phyloP scores from a whole-genome alignment of 1,140 invertebrate species.

The Steinernema feltiae region DNA sequence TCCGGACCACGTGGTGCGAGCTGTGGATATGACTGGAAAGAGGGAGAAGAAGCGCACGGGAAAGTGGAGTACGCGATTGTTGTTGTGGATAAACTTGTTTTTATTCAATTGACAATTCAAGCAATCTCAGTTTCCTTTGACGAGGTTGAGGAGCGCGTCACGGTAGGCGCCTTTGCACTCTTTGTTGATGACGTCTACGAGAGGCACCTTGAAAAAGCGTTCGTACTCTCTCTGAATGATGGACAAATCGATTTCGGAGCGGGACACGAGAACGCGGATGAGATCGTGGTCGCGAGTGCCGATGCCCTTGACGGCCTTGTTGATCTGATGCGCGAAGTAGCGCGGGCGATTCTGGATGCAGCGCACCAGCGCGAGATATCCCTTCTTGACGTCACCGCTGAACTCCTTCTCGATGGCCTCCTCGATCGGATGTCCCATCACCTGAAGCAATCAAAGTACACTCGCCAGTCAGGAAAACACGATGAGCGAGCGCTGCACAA shows the following conservation, averaged over 20 bases:
- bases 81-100: no score
- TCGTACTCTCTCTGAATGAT: slow-evolving; percentile 55
- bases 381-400: slow-evolving; percentile 74
- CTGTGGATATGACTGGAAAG: not conserved
- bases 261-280: slow-evolving; percentile 53
- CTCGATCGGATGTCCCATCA: slow-evolving; percentile 72
- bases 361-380: slow-evolving; percentile 69
- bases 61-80: not conserved
- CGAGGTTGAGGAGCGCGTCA: slow-evolving; percentile 25
- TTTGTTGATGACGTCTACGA: slow-evolving; percentile 44
- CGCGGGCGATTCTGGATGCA: slow-evolving; percentile 20
- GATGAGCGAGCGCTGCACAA: no score
- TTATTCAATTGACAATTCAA: no score
- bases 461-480: no score
- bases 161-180: slow-evolving; percentile 36
- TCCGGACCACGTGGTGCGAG: no score
- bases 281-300: slow-evolving; percentile 58
- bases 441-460: no score
- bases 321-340: slow-evolving; percentile 72
- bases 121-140: slow-evolving; percentile 29
- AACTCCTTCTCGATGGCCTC: slow-evolving; percentile 79
- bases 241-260: slow-evolving; percentile 58
- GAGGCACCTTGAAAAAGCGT: slow-evolving; percentile 45
- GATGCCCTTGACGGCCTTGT: slow-evolving; percentile 41
- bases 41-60: not conserved